These are phyloP conservation scores for Drosophila rufa DNA, from an alignment of 1,140 invertebrate genomes.

Conservation along the genomic window DNA sequence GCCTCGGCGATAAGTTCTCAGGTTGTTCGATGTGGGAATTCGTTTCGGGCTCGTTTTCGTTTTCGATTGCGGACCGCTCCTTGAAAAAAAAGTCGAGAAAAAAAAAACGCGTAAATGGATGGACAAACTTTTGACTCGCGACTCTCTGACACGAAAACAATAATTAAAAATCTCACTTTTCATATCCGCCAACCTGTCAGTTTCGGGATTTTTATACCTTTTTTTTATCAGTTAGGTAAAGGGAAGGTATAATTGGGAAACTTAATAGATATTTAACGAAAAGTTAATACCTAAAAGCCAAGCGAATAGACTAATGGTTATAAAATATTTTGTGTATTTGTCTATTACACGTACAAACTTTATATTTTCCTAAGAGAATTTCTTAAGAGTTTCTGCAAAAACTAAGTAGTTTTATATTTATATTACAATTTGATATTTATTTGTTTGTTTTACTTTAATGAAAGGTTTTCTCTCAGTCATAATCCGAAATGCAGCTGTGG, in stretches of 20 bases:
- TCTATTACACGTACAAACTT: too few relatives aligned
- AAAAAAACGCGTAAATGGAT: constrained; percentile 7
- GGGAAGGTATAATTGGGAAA: background rate
- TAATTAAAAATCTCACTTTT: constrained; percentile 65
- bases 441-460: background rate
- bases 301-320: too few relatives aligned
- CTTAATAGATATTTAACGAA: background rate
- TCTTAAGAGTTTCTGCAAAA: too few relatives aligned
- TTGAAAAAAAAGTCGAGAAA: constrained; percentile 1
- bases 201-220: background rate
- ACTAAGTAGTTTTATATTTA: too few relatives aligned
- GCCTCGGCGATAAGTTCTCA: constrained; percentile 27
- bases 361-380: too few relatives aligned
- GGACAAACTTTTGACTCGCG: constrained; percentile 7
- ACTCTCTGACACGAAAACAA: constrained; percentile 38
- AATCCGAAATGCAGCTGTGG: constrained; percentile 52
- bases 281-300: too few relatives aligned
- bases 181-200: constrained; percentile 39
- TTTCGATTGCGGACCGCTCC: constrained; percentile 14
- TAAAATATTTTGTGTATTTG: too few relatives aligned
- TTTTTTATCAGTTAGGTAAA: constrained; percentile 20
- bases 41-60: constrained; percentile 19
- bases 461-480: constrained; percentile 26
- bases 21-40: constrained; percentile 36
- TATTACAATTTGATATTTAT: background rate